A percentile compares a stretch with the other conserved stretches of the same genome.
These are phyloP conservation scores for Heliconius hewitsoni DNA, from an alignment of 1,140 invertebrate species.

Conservation along the genomic window DNA sequence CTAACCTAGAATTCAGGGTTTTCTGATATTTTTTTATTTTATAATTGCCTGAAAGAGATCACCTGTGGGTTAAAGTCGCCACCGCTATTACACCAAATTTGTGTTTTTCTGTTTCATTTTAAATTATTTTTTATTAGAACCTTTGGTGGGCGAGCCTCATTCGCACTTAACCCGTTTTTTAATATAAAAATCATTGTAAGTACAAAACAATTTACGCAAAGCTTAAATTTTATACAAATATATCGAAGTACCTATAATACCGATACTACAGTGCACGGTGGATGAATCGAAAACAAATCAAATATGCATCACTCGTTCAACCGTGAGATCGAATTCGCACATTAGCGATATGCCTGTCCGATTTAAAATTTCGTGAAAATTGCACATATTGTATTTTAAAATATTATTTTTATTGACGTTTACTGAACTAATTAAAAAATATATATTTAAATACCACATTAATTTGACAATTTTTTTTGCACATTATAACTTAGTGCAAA, in stretches of 20 bases:
- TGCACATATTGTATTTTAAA: not conserved
- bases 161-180: no score
- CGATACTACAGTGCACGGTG: conserved; percentile 34
- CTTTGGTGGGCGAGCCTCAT: no score
- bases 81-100: no score
- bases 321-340: conserved; percentile 74
- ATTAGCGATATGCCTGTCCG: conserved; percentile 53
- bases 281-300: conserved; percentile 76
- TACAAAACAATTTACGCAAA: conserved; percentile 27
- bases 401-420: not conserved
- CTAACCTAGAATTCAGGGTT: no score
- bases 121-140: no score
- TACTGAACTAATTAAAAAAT: not conserved
- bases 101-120: no score
- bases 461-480: not conserved
- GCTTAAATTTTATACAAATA: not conserved
- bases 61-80: no score
- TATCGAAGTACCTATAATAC: not conserved
- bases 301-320: conserved; percentile 73
- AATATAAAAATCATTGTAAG: no score
- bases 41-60: no score
- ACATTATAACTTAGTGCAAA: not conserved
- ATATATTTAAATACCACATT: not conserved
- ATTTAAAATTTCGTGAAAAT: conserved; percentile 14
- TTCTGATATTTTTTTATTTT: no score